phyloP scores from a whole-genome alignment of 2,797 vertebrate genomes.

The Gobionotothen gibberifrons region DNA sequence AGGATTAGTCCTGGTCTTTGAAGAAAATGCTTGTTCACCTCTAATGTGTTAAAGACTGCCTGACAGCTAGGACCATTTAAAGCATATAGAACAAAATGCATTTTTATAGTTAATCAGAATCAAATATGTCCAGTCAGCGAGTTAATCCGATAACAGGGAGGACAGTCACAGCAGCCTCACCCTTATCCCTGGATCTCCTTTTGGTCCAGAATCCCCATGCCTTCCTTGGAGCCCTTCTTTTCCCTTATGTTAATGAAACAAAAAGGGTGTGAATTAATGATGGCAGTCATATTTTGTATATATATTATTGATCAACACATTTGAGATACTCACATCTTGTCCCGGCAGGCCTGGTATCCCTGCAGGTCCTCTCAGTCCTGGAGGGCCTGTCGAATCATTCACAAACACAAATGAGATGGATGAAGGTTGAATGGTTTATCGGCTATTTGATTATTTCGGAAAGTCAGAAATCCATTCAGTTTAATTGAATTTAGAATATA shows the following conservation, averaged over 20 bases:
- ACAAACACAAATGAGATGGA: conserved; percentile 11
- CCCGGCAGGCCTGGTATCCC: conserved; percentile 84
- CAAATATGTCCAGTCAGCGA: conserved; percentile 46
- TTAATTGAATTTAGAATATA: conserved; percentile 18
- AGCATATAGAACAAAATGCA: conserved; percentile 56
- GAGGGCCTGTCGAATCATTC: conserved; percentile 74
- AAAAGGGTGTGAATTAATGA: conserved; percentile 11
- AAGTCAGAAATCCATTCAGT: background rate
- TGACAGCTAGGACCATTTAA: conserved; percentile 57
- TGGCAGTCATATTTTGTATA: background rate
- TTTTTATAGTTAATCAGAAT: conserved; percentile 57
- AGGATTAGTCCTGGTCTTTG: conserved; percentile 77
- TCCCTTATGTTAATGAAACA: conserved; percentile 75
- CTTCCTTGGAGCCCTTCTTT: conserved; percentile 81
- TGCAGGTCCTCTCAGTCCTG: conserved; percentile 85
- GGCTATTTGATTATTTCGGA: no score
- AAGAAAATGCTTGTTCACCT: conserved; percentile 70
- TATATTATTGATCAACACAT: conserved; percentile 12
- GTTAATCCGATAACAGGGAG: conserved; percentile 50
- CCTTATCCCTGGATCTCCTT: conserved; percentile 86
- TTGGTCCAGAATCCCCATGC: conserved; percentile 79
- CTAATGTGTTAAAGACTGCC: conserved; percentile 67
- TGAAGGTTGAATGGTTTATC: no score
- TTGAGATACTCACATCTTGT: conserved; percentile 73
- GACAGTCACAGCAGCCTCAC: conserved; percentile 73